Percentiles rank a stretch among this genome's conserved stretches.
Evolutionary conservation across 2,797 vertebrate species (phyloP).

Genomic region (Malacoctenus gilli): DNA sequence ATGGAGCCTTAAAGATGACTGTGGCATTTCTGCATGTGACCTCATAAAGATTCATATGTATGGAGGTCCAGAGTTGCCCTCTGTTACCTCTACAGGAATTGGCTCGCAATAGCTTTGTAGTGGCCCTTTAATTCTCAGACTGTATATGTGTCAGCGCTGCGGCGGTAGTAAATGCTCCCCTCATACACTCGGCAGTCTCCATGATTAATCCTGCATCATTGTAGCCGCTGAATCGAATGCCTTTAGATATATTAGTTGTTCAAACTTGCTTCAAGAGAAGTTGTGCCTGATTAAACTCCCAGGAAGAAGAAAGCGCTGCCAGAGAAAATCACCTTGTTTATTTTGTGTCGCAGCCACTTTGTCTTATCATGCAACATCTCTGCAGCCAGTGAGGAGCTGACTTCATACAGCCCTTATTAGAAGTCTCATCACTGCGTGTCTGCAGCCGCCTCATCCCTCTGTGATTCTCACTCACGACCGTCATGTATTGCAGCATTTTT

Average conservation of each 20-base stretch:
- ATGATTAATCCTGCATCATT: conserved; percentile 15
- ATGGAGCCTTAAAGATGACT: too few relatives aligned
- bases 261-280: conserved; percentile 17
- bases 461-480: conserved; percentile 44
- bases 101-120: background rate
- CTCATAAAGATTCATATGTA: background rate
- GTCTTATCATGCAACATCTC: conserved; percentile 48
- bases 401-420: conserved; percentile 48
- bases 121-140: background rate
- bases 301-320: conserved; percentile 29
- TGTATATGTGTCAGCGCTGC: background rate
- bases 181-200: conserved; percentile 4
- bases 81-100: too few relatives aligned
- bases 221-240: conserved; percentile 29
- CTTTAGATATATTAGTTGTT: conserved; percentile 19
- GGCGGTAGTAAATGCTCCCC: background rate
- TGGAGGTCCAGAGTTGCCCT: background rate
- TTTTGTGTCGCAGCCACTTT: conserved; percentile 56
- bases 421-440: conserved; percentile 48
- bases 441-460: conserved; percentile 35
- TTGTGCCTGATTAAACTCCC: conserved; percentile 21
- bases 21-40: too few relatives aligned
- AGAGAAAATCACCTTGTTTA: conserved; percentile 49
- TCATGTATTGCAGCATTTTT: conserved; percentile 44
- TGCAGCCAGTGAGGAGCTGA: conserved; percentile 29